A percentile compares a stretch with the other conserved stretches of the same genome.
phyloP scores from a whole-genome alignment of 2,888 invertebrate genomes.

The Microctonus aethiopoides region DNA sequence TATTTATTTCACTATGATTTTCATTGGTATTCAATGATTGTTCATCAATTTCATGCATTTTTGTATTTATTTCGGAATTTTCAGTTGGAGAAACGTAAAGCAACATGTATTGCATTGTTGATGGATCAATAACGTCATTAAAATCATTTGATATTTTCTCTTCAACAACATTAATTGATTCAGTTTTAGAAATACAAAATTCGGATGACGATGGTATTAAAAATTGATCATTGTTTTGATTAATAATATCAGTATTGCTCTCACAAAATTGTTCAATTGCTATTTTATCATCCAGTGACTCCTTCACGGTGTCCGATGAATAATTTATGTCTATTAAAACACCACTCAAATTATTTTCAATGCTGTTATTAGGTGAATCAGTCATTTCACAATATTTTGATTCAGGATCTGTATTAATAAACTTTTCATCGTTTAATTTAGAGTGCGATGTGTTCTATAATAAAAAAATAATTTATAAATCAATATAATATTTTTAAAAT shows the following conservation, averaged over 20 bases:
- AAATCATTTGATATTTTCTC: conserved; percentile 29
- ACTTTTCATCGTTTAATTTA: background rate
- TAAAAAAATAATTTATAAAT: background rate
- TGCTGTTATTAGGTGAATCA: background rate
- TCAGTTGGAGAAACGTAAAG: conserved; percentile 49
- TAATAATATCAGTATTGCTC: background rate
- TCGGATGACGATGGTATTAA: background rate
- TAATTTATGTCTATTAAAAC: background rate
- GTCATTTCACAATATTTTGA: background rate
- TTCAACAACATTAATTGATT: conserved; percentile 36
- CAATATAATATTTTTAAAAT: no score
- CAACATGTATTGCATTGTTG: conserved; percentile 48
- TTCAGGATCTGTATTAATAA: background rate
- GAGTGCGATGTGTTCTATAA: background rate
- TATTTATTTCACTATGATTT: no score
- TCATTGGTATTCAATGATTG: background rate
- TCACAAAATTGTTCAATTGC: background rate
- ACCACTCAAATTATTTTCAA: background rate
- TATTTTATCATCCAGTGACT: background rate
- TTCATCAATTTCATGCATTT: conserved; percentile 23
- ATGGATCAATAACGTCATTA: conserved; percentile 34
- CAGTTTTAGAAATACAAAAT: background rate
- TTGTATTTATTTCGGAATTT: conserved; percentile 26
- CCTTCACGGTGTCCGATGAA: background rate
- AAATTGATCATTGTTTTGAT: conserved; percentile 8